Conservation (phyloP, 2,113 vertebrate genomes). For the Pachycephala philippinensis region DNA sequence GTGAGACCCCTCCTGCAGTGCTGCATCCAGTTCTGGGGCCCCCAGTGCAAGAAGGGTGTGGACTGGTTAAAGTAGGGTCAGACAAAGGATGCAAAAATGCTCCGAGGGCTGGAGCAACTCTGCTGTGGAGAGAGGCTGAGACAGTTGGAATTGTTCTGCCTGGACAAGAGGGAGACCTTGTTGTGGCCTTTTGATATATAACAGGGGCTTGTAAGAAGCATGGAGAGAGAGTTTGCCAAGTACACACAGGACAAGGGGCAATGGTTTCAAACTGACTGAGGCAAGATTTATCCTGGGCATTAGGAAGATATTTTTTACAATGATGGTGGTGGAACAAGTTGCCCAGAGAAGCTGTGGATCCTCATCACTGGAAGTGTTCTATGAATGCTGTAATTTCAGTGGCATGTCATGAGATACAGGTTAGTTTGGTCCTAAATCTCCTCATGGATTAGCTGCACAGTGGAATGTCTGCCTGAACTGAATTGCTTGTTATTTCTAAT, state of each 20-base stretch:
- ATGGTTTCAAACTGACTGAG: not conserved
- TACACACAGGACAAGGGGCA: not conserved
- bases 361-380: not conserved
- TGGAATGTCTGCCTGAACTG: not conserved
- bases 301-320: not conserved
- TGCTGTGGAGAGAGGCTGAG: not conserved
- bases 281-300: not conserved
- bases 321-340: not conserved
- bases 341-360: not conserved
- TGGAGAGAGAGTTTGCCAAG: not conserved
- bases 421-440: not conserved
- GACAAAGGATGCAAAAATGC: rapidly evolving
- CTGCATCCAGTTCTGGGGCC: not conserved
- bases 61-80: rapidly evolving
- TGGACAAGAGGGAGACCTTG: not conserved
- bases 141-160: not conserved
- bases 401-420: not conserved
- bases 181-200: not conserved
- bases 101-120: not conserved
- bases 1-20: not conserved
- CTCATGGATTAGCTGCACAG: not conserved
- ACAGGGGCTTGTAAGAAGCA: not conserved
- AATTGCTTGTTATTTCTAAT: not conserved
- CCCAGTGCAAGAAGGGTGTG: not conserved
- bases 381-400: not conserved